A percentile compares a stretch with the other conserved stretches of the same genome.
These are phyloP conservation scores for Tapirus terrestris DNA, from an alignment of 2,113 vertebrate genomes.

Conservation along the genomic window DNA sequence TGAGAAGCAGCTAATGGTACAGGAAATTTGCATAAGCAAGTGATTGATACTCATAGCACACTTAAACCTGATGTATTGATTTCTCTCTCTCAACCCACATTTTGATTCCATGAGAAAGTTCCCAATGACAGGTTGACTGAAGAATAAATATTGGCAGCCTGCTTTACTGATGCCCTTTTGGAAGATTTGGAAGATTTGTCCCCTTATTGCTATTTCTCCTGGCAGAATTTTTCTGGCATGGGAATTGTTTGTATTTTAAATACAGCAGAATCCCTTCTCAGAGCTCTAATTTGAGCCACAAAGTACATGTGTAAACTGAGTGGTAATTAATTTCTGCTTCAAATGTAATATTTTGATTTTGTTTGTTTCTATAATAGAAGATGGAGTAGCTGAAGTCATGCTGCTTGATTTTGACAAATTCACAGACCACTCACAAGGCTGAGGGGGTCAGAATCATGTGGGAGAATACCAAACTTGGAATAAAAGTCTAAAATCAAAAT, in stretches of 20 bases:
- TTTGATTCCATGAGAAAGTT: background rate
- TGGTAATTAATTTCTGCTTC: background rate
- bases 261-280: background rate
- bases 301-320: background rate
- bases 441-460: background rate
- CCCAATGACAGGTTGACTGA: background rate
- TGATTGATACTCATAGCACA: background rate
- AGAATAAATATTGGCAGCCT: background rate
- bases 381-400: background rate
- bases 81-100: background rate
- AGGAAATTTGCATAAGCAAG: background rate
- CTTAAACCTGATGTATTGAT: background rate
- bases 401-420: slow-evolving; percentile 35
- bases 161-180: background rate
- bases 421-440: background rate
- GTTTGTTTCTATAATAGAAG: background rate
- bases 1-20: background rate
- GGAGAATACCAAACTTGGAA: background rate
- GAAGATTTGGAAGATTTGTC: background rate
- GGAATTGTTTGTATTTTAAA: background rate
- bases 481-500: slow-evolving; percentile 33
- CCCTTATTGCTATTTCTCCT: background rate
- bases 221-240: background rate
- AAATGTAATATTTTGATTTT: background rate
- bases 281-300: background rate